Conservation (phyloP, 1,140 invertebrate species). For the Papilio helenus region DNA sequence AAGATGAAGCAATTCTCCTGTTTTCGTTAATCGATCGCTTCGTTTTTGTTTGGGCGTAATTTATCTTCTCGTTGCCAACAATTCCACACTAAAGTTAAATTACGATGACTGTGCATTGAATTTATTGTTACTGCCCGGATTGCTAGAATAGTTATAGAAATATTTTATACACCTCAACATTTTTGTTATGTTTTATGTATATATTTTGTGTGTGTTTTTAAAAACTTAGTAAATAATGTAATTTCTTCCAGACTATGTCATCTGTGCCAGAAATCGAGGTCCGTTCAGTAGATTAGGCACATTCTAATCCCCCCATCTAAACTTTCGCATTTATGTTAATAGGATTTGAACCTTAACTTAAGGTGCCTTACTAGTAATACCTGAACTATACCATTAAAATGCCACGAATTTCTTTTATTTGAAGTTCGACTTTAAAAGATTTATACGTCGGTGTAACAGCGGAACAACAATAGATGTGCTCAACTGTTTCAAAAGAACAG, state of each 20-base stretch:
- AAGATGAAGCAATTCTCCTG: background rate
- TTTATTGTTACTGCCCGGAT: background rate
- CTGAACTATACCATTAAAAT: background rate
- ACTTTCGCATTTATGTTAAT: too few relatives aligned
- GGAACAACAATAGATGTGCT: background rate
- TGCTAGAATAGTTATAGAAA: background rate
- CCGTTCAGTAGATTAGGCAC: too few relatives aligned
- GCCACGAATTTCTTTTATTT: background rate
- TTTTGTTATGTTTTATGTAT: too few relatives aligned
- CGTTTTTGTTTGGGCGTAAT: background rate
- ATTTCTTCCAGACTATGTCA: too few relatives aligned
- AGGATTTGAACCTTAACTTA: too few relatives aligned
- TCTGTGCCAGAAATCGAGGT: too few relatives aligned
- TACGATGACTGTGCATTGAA: constrained; percentile 13
- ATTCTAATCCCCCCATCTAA: too few relatives aligned
- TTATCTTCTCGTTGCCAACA: constrained; percentile 6
- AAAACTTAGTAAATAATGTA: too few relatives aligned
- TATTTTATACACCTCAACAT: too few relatives aligned
- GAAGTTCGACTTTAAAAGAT: background rate
- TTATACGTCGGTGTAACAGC: background rate
- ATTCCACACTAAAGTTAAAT: constrained; percentile 4
- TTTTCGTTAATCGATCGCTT: background rate
- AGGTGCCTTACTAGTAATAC: background rate
- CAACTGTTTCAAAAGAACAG: background rate
- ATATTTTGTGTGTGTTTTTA: too few relatives aligned